phyloP scores from a whole-genome alignment of 2,888 invertebrate genomes.

The Allolobophora icterica region DNA sequence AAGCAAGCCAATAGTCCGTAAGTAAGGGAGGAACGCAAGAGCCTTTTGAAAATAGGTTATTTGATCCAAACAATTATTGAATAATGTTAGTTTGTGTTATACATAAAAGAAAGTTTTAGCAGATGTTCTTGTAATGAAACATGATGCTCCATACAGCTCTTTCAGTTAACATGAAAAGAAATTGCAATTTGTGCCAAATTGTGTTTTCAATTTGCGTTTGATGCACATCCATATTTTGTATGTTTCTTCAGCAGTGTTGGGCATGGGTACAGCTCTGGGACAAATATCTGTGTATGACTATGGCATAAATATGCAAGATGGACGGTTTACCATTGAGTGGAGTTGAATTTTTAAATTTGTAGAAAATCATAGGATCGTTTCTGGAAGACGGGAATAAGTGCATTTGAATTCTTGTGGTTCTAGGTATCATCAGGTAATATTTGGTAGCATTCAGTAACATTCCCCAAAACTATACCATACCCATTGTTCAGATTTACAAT shows the following conservation, averaged over 20 bases:
- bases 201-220: not conserved
- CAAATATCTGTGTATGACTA: no score
- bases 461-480: no score
- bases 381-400: no score
- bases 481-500: no score
- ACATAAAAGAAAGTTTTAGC: not conserved
- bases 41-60: not conserved
- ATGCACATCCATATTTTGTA: conserved; percentile 1
- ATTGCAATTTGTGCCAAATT: conserved; percentile 1
- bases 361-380: no score
- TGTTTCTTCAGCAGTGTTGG: not conserved
- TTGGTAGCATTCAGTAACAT: no score
- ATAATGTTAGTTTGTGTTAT: not conserved
- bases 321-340: no score
- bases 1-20: not conserved
- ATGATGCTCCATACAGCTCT: not conserved
- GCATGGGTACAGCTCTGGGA: not conserved
- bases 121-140: not conserved
- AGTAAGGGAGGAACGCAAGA: no score
- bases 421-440: no score
- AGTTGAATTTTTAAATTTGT: no score
- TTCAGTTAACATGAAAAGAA: not conserved
- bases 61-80: not conserved
- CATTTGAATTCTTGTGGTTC: no score
- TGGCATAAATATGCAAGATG: no score